Base-by-base conservation (phyloP, 2,113 vertebrate genomes). In the Sciurus niger region DNA sequence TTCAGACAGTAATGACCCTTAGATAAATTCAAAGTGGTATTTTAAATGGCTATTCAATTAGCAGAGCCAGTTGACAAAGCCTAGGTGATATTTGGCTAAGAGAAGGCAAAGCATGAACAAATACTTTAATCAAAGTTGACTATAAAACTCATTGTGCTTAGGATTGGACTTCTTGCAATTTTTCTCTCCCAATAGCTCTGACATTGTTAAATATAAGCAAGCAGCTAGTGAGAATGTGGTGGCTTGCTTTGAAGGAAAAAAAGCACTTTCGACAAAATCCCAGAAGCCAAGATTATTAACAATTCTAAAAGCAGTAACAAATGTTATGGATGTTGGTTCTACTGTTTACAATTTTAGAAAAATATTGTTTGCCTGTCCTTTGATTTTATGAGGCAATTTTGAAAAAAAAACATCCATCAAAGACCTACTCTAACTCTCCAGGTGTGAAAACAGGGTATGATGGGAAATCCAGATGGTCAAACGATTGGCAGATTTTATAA, bases 391-490 rank as follows among this genome's bases (percentile, higher is more conserved):
- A 94, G 93, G 87, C 80, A 90, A 58, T 92, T 96, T 94, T 94
- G 40, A 86, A 79, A 93, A 93, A 40, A 32, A 93, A 93, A 32
- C 72, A 94, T 97, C 92, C 63, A 89, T 96, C 96, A 97, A 83
- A 93, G 88, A 55, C 79, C 82, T 79, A 68, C 78, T 85, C 86
- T 74, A 89, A 96, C 60, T 94, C 53, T 93, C 97, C 97, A 96
- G 92, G 93, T 96, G 93, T 94, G 80, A 92, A 94, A 94, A 87
- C 76, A 79, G 63, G 68, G 84, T 70, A 84, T 77, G 46, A 73
- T 34, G 78, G 94, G 88, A 95, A 94, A 97, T 94, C 89, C 94
- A 97, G 96, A 97, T 97, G 94, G 95, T 68, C 94, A 77, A 9
- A 89, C 68, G 34, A 84, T 46, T 8, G 25, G 78, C 43, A 65